Conservation (phyloP, 1,140 invertebrate species). For the Zaprionus capensis region DNA sequence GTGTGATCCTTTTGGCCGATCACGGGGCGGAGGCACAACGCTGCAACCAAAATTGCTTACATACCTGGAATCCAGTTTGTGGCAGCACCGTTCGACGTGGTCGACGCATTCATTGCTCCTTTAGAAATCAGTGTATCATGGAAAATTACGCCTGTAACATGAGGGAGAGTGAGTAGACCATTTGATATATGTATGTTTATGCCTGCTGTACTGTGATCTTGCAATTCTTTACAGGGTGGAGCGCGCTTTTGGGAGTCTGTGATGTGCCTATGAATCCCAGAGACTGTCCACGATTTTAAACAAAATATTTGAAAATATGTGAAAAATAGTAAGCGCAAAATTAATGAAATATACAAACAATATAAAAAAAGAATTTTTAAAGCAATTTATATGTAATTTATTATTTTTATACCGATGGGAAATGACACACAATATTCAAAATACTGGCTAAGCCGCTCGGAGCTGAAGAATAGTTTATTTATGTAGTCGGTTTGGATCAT, state of each 20-base stretch:
- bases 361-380: too few species aligned
- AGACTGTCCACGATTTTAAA: neutral
- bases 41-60: neutral
- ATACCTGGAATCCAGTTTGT: neutral
- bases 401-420: too few species aligned
- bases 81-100: neutral
- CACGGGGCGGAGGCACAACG: neutral
- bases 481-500: too few species aligned
- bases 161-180: neutral
- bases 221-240: neutral
- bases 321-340: too few species aligned
- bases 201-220: neutral
- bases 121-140: neutral
- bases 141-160: neutral
- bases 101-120: neutral
- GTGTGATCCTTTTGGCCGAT: neutral
- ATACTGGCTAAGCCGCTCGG: too few species aligned
- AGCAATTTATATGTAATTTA: too few species aligned
- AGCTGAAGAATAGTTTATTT: too few species aligned
- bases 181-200: neutral
- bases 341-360: too few species aligned
- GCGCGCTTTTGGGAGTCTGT: neutral
- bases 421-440: too few species aligned
- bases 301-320: too few species aligned
- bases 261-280: neutral